Evolutionary conservation across 2,797 vertebrate genomes (phyloP), one percentile per base, ranked within the genome.

Genomic region (Argya squamiceps): DNA sequence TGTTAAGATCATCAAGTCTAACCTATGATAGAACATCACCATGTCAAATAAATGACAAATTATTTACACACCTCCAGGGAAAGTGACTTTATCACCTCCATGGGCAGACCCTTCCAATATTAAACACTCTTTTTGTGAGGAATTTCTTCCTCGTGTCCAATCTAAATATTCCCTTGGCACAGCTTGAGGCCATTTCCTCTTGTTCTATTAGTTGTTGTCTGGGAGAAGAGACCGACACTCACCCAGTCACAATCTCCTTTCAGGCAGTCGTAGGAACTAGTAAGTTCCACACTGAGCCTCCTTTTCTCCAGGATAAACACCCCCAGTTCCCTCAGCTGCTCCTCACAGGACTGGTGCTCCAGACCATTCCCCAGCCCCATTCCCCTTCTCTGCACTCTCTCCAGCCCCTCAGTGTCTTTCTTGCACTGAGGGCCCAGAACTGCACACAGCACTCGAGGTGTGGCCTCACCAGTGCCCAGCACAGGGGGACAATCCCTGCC

Each of bases 261-360:
- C 34, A 60, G 5, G 13, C 14, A 60, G 13, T 3, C 46, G 12
- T n/a, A 16, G 24, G 30, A 9, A 27, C 4, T 8, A 5, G 6
- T 11, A 20, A 30, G 5, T 3, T 41, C 17, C 2, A 9, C 10
- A 1, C 16, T 20, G 11, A 41, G 1, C 5, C 20, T 41, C 14
- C 30, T 62, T 34, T 55, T 47, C 34, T 55, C 23, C 17, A 26
- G n/a, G 29, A 1, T 12, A 17, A 86, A 86, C 20, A 39, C 5
- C 29, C 19, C 13, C 73, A 69, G 3, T 17, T 69, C 41, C 34
- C 74, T 47, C 56, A 69, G 63, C 19, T 47, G 36, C 36, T 56
- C 36, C 83, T 60, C 55, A 34, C 20, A 85, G 63, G 0, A 5
- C 17, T 21, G 19, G 5, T 69, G 47, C 55, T 62, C 39, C 55